phyloP scores from a whole-genome alignment of 2,888 invertebrate genomes.

The Agriopis aurantiaria region DNA sequence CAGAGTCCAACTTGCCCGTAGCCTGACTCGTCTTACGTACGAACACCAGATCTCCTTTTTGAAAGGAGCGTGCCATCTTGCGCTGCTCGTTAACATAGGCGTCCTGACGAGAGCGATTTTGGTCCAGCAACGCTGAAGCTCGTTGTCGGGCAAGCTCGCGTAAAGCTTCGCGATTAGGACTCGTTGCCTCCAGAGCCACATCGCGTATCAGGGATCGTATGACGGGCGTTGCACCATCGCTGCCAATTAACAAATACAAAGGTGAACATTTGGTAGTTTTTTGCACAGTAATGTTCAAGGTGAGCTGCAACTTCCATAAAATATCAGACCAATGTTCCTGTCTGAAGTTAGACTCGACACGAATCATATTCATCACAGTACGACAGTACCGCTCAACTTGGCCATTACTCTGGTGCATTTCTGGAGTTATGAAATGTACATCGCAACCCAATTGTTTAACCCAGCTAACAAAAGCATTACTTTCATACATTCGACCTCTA shows the following conservation, averaged over 20 bases:
- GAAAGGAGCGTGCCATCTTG: too few relatives aligned
- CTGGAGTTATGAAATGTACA: background rate
- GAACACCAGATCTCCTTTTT: background rate
- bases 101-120: too few relatives aligned
- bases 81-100: too few relatives aligned
- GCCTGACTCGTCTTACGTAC: background rate
- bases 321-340: background rate
- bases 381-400: slow-evolving; percentile 3
- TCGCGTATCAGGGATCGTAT: background rate
- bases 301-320: background rate
- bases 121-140: too few relatives aligned
- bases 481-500: background rate
- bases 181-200: too few relatives aligned
- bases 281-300: background rate
- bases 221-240: background rate
- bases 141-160: too few relatives aligned
- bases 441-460: background rate
- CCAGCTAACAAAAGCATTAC: background rate
- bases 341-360: background rate
- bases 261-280: background rate
- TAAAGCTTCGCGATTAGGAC: too few relatives aligned
- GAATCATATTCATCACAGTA: background rate
- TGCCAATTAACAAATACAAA: background rate
- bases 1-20: background rate
- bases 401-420: background rate